Evolutionary conservation across 2,113 vertebrate species (phyloP), one percentile per base, ranked within the genome.

Genomic region (Illadopsis cleaveri): DNA sequence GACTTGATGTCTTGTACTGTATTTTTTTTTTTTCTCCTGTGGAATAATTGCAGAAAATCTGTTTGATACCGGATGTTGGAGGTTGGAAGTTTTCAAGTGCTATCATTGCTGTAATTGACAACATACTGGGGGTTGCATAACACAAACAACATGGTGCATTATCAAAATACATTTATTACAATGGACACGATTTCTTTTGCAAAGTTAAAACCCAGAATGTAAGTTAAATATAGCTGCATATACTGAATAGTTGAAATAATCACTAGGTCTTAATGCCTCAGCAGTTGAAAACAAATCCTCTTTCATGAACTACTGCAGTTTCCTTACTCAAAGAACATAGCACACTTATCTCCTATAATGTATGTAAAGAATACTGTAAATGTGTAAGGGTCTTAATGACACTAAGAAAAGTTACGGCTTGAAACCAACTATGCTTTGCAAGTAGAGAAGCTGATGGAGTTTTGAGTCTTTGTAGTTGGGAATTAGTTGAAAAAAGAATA

Each of bases 221-320:
- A 73, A 65, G 70, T 94, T 81, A 50, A 77, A 66, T 83, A 61
- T 96, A 97, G 94, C 87, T 94, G 83, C 84, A 76, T 88, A 81
- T 92, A 75, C 78, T 91, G 94, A 94, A 87, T 82, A 75, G 58
- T 70, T 89, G 33, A 77, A 90, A 78, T 79, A 82, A 88, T 90
- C 82, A 37, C 93, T 66, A 31, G 38, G 48, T 91, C 87, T 89
- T 70, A 95, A 86, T 94, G 81, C 89, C 94, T 91, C 84, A 70
- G 15, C 78, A 84, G 82, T 78, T 83, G 72, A 87, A 95, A 94
- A 96, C 79, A 66, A 96, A 97, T 97, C 95, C 93, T 96, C 89
- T 94, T 90, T 90, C 33, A 0, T 83, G 76, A 86, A 33, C 68
- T 71, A 35, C 70, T 85, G 84, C 58, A 42, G 79, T 88, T 93